Evolutionary conservation across 2,888 invertebrate genomes (phyloP).

Genomic region (Ochropleura leucogaster): DNA sequence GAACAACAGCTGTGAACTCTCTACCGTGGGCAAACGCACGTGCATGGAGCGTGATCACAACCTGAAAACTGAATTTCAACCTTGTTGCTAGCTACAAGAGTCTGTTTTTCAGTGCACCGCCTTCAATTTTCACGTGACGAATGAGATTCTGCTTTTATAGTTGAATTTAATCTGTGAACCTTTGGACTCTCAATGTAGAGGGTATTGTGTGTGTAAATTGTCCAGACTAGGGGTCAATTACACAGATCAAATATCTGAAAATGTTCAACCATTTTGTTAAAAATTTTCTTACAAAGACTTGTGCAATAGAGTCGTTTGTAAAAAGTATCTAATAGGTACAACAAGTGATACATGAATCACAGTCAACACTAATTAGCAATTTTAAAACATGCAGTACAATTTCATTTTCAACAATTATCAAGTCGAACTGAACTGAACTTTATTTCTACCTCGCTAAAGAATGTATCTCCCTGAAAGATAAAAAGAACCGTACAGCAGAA

Average conservation of each 20-base stretch:
- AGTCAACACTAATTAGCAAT: conserved; percentile 21
- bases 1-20: conserved; percentile 85
- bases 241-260: conserved; percentile 47
- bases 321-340: conserved; percentile 12
- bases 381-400: conserved; percentile 31
- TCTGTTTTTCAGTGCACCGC: conserved; percentile 25
- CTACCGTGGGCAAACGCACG: conserved; percentile 78
- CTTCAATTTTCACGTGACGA: conserved; percentile 58
- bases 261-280: conserved; percentile 9
- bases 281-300: background rate
- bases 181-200: conserved; percentile 63
- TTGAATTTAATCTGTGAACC: conserved; percentile 61
- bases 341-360: conserved; percentile 17
- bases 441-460: conserved; percentile 1
- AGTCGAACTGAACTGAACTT: conserved; percentile 15
- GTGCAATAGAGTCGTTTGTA: background rate
- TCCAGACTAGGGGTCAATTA: conserved; percentile 56
- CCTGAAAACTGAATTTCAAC: conserved; percentile 57
- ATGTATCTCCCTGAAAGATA: conserved; percentile 18
- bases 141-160: conserved; percentile 55
- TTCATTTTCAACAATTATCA: conserved; percentile 33
- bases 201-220: conserved; percentile 55
- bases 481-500: conserved; percentile 26
- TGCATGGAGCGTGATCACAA: conserved; percentile 81
- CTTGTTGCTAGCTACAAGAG: conserved; percentile 40